Evolutionary conservation across 2,797 vertebrate genomes (phyloP).

Genomic region (Lacerta agilis): DNA sequence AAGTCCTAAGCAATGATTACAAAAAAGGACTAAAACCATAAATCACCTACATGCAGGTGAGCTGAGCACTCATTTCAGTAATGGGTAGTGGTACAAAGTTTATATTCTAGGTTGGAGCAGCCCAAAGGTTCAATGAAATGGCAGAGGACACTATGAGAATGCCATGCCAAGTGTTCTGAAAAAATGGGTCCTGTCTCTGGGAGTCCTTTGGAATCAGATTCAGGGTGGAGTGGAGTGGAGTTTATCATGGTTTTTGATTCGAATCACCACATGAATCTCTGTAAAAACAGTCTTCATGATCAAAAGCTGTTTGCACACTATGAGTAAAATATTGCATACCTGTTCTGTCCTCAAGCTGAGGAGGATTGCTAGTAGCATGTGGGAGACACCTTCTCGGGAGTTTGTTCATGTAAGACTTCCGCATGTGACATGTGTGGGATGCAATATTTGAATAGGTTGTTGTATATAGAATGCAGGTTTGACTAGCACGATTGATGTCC

Average conservation of each 20-base stretch:
- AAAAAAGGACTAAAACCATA: neutral
- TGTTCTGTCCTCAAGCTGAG: neutral
- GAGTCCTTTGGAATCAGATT: neutral
- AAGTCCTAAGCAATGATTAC: neutral
- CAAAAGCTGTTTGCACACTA: neutral
- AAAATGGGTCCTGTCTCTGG: neutral
- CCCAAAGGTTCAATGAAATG: neutral
- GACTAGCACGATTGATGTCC: too few relatives aligned
- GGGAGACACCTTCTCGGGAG: too few relatives aligned
- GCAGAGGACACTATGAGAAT: too few relatives aligned
- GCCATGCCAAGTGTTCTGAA: neutral
- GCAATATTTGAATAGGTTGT: neutral
- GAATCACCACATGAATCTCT: neutral
- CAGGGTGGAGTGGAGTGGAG: neutral
- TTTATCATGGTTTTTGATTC: too few relatives aligned
- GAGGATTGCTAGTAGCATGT: too few relatives aligned
- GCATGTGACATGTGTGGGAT: neutral
- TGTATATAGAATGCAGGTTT: neutral
- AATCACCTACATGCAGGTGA: neutral
- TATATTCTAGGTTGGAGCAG: neutral
- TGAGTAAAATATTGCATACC: too few relatives aligned
- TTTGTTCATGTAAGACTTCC: neutral
- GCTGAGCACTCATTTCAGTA: neutral
- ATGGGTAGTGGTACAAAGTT: neutral
- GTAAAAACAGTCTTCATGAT: neutral